Conservation (phyloP, 2,113 vertebrate genomes). For the Gnathonemus echidnorhynchus region DNA sequence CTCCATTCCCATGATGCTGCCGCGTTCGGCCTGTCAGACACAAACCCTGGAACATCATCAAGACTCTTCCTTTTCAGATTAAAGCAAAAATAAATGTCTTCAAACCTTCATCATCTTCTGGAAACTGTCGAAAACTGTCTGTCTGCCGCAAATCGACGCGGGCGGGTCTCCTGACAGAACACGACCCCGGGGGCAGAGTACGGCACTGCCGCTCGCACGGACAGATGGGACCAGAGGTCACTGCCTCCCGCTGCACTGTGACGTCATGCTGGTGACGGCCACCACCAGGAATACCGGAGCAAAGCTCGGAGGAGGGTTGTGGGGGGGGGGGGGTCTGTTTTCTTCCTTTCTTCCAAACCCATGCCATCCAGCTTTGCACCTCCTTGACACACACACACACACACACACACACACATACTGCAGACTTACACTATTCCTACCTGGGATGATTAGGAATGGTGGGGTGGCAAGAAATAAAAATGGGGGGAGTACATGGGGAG, state of each 20-base stretch:
- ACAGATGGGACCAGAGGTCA: neutral
- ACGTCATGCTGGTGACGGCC: neutral
- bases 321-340: neutral
- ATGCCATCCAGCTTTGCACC: neutral
- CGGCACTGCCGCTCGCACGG: neutral
- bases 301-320: neutral
- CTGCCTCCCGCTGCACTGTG: neutral
- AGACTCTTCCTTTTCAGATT: neutral
- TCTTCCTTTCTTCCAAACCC: neutral
- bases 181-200: neutral
- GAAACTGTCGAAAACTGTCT: neutral
- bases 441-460: conserved; percentile 1
- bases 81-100: neutral
- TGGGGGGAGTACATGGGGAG: conserved; percentile 10
- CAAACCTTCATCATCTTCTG: neutral
- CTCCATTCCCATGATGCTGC: conserved; percentile 28
- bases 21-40: conserved; percentile 25
- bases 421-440: conserved; percentile 18
- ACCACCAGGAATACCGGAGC: neutral
- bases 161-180: neutral
- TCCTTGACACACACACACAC: neutral
- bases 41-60: neutral
- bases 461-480: conserved; percentile 18
- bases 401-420: neutral
- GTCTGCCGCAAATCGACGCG: neutral